Percentiles rank a stretch among this genome's conserved stretches.
These are phyloP conservation scores for Eulithis prunata DNA, from an alignment of 2,888 invertebrate species.

Conservation along the genomic window DNA sequence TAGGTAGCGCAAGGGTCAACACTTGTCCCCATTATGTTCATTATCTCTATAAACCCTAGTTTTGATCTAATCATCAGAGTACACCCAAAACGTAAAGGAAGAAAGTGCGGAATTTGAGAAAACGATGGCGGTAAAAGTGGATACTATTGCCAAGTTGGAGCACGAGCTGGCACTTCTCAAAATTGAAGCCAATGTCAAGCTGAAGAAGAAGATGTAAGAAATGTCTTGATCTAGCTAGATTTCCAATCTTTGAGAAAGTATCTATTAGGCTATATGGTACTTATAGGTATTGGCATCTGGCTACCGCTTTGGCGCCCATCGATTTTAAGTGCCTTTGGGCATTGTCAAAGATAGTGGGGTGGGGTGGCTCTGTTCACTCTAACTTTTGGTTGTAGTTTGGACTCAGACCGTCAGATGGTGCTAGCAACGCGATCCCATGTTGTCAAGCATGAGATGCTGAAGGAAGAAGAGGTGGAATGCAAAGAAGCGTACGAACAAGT, in stretches of 20 bases:
- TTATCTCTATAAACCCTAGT: neutral
- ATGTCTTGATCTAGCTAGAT: too few relatives aligned
- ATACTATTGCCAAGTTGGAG: slow-evolving; percentile 58
- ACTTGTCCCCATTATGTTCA: neutral
- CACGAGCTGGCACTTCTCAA: slow-evolving; percentile 50
- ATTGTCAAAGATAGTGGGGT: too few relatives aligned
- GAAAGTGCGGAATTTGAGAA: slow-evolving; percentile 60
- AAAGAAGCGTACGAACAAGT: slow-evolving; percentile 71
- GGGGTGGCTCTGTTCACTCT: too few relatives aligned
- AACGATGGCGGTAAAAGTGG: slow-evolving; percentile 57
- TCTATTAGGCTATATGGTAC: too few relatives aligned
- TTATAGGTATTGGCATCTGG: too few relatives aligned
- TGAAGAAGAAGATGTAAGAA: slow-evolving; percentile 60
- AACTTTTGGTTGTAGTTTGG: slow-evolving; percentile 25
- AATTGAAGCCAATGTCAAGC: slow-evolving; percentile 48
- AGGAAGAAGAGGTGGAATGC: slow-evolving; percentile 74
- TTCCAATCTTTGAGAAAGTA: too few relatives aligned
- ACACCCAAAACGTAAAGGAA: slow-evolving; percentile 52
- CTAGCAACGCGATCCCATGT: slow-evolving; percentile 75
- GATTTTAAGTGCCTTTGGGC: too few relatives aligned
- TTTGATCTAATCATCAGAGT: slow-evolving; percentile 40
- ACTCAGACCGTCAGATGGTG: slow-evolving; percentile 83
- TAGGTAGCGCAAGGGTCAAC: neutral
- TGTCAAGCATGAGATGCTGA: slow-evolving; percentile 74
- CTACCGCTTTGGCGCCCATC: too few relatives aligned